phyloP scores from a whole-genome alignment of 2,797 vertebrate species.

The Tokudaia muenninki region DNA sequence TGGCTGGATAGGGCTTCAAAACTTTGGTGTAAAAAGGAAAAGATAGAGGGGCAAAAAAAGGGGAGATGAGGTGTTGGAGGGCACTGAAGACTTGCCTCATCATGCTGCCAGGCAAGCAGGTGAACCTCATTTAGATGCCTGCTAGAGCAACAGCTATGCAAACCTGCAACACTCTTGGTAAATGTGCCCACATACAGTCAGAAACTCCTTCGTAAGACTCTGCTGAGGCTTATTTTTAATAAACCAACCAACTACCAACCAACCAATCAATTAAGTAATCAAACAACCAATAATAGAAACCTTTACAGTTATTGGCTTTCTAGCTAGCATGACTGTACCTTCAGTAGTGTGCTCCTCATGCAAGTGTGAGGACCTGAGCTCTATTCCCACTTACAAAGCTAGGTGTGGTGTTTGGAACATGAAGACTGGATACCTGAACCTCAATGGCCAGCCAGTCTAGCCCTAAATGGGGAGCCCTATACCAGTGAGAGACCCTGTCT shows the following conservation, averaged over 20 bases:
- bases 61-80: too few species aligned
- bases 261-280: background rate
- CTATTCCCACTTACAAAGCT: background rate
- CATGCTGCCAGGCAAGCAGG: background rate
- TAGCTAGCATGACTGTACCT: background rate
- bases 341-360: background rate
- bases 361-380: background rate
- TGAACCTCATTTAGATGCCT: background rate
- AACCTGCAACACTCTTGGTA: background rate
- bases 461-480: background rate
- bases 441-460: background rate
- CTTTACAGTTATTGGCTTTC: background rate
- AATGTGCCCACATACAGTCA: background rate
- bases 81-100: background rate
- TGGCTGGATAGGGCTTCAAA: background rate
- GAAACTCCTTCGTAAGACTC: slow-evolving; percentile 7
- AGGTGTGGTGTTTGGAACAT: background rate
- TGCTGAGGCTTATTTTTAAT: background rate
- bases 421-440: background rate
- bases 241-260: background rate
- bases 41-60: background rate
- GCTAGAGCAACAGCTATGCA: background rate
- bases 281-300: background rate
- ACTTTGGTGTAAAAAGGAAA: background rate
- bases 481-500: background rate